Evolutionary conservation across 1,140 invertebrate genomes (phyloP).

Genomic region (Philaenus spumarius): DNA sequence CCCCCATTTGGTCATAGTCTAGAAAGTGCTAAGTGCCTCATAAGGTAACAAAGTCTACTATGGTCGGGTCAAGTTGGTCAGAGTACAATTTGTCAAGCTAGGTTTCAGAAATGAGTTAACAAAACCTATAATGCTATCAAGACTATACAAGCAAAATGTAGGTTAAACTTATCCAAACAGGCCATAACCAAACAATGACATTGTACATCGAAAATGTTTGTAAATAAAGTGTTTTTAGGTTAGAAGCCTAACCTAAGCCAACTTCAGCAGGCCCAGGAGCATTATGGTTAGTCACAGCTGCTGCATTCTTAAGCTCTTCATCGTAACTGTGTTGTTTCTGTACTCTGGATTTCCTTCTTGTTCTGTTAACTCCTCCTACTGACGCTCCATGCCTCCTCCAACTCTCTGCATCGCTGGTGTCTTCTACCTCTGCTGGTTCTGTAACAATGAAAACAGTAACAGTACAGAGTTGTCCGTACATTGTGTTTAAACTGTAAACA

Average conservation of each 20-base stretch:
- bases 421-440: slow-evolving; percentile 23
- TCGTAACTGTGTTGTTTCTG: slow-evolving; percentile 73
- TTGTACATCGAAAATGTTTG: not conserved
- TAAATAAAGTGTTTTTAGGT: too few relatives aligned
- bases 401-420: slow-evolving; percentile 29
- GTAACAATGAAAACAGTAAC: too few relatives aligned
- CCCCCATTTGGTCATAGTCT: too few relatives aligned
- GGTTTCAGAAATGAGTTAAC: too few relatives aligned
- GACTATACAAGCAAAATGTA: too few relatives aligned
- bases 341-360: slow-evolving; percentile 60
- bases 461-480: too few relatives aligned
- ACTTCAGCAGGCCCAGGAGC: slow-evolving; percentile 30
- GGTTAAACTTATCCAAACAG: not conserved
- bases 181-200: not conserved
- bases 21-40: too few relatives aligned
- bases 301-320: slow-evolving; percentile 57
- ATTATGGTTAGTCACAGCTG: not conserved
- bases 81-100: too few relatives aligned
- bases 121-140: not conserved
- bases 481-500: too few relatives aligned
- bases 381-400: slow-evolving; percentile 38
- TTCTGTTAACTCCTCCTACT: slow-evolving; percentile 37
- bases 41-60: too few relatives aligned
- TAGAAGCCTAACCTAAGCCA: slow-evolving; percentile 42
- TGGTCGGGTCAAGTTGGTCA: too few relatives aligned